Conservation (phyloP, 2,888 invertebrate genomes). For the Dasysyrphus tricinctus region DNA sequence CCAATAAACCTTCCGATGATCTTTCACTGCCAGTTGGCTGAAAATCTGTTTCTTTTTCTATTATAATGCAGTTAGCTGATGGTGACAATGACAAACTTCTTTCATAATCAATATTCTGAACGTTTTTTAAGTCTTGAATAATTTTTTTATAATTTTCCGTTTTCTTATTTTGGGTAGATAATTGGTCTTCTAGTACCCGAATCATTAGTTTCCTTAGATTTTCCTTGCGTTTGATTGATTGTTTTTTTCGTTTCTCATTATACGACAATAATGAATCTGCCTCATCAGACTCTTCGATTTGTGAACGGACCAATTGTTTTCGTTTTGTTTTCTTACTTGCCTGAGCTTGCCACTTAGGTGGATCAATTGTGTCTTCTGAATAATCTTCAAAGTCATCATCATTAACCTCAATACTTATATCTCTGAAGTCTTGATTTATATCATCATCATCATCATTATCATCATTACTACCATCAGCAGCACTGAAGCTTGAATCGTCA, state of each 20-base stretch:
- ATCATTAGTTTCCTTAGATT: background rate
- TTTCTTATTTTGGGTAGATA: background rate
- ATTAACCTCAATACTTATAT: background rate
- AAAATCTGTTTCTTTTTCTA: background rate
- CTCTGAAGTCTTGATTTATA: background rate
- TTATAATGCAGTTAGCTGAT: background rate
- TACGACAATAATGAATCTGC: background rate
- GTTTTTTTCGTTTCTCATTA: conserved; percentile 1
- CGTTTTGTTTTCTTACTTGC: background rate
- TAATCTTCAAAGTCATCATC: conserved; percentile 9
- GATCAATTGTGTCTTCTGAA: background rate
- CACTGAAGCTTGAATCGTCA: background rate
- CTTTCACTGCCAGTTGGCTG: background rate
- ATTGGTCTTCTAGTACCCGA: background rate
- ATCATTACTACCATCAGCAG: background rate
- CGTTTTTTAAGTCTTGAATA: background rate
- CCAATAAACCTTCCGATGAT: background rate
- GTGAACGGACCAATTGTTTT: conserved; percentile 9
- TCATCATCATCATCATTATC: background rate
- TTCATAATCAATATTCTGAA: background rate
- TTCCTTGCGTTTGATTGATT: background rate
- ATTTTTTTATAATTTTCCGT: background rate
- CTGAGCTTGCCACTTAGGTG: background rate
- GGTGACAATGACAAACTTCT: background rate
- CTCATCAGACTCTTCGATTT: background rate